phyloP scores from a whole-genome alignment of 1,140 invertebrate genomes.

The Heliconius hermathena region DNA sequence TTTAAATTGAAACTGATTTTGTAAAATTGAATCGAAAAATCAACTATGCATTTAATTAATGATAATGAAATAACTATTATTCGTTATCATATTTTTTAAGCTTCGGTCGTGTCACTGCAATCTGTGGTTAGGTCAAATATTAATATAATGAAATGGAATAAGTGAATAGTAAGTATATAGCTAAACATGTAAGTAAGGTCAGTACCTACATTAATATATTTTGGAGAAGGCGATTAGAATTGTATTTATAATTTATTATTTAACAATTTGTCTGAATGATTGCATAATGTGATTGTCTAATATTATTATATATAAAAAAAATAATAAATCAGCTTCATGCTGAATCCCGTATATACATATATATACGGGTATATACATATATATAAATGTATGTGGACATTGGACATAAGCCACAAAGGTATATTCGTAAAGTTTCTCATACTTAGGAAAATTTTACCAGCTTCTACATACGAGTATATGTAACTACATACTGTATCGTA shows the following conservation, averaged over 20 bases:
- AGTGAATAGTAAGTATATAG: neutral
- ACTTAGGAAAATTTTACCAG: neutral
- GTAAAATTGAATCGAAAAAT: neutral
- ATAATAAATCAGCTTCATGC: too few species aligned
- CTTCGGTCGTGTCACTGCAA: neutral
- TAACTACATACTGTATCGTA: neutral
- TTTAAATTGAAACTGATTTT: too few species aligned
- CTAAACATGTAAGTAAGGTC: too few species aligned
- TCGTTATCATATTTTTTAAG: neutral
- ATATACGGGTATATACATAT: too few species aligned
- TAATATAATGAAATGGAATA: neutral
- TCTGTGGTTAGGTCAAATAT: neutral
- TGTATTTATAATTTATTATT: too few species aligned
- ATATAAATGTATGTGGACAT: neutral
- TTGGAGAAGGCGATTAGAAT: too few species aligned
- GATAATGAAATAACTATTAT: neutral
- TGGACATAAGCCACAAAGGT: conserved; percentile 20
- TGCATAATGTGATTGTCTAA: too few species aligned
- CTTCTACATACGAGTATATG: neutral
- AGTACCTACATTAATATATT: too few species aligned
- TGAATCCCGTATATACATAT: too few species aligned
- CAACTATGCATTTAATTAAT: neutral
- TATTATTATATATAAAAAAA: too few species aligned
- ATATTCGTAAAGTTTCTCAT: neutral
- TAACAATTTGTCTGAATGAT: too few species aligned